Percentiles rank a stretch among this genome's conserved stretches.
Evolutionary conservation across 2,888 invertebrate genomes (phyloP).

Genomic region (Pseudolycoriella hygida): DNA sequence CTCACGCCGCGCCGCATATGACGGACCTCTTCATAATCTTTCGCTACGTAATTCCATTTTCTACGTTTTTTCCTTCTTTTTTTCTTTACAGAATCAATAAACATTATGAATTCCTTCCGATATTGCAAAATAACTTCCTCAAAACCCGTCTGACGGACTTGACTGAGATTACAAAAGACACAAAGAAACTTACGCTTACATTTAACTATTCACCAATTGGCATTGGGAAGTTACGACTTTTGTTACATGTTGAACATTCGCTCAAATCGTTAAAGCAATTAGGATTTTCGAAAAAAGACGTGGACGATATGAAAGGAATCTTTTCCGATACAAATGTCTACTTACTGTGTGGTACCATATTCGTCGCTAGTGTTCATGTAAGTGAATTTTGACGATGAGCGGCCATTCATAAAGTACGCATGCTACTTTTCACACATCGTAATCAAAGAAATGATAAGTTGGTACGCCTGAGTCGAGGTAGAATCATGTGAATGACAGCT

Average conservation of each 20-base stretch:
- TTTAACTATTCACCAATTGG: conserved; percentile 58
- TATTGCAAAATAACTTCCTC: conserved; percentile 66
- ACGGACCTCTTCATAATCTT: too few species aligned
- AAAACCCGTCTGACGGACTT: conserved; percentile 64
- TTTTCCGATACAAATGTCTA: conserved; percentile 92
- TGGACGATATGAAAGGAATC: conserved; percentile 92
- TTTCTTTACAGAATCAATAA: conserved; percentile 33
- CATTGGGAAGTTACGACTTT: conserved; percentile 59
- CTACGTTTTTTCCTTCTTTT: too few species aligned
- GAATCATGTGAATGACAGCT: too few species aligned
- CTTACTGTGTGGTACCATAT: conserved; percentile 72
- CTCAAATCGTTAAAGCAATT: conserved; percentile 49
- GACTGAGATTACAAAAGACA: conserved; percentile 41
- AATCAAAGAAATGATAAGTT: too few species aligned
- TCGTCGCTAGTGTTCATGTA: conserved; percentile 86
- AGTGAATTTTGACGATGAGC: conserved; percentile 16
- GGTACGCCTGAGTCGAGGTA: too few species aligned
- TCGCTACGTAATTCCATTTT: too few species aligned
- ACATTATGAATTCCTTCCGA: conserved; percentile 55
- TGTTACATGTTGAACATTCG: conserved; percentile 59
- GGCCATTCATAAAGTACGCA: background rate
- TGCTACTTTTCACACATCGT: too few species aligned
- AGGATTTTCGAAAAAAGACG: conserved; percentile 83
- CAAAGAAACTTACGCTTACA: conserved; percentile 43
- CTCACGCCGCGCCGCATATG: too few species aligned